Base-by-base conservation (phyloP, 2,113 vertebrate genomes). In the Sinosuthora webbiana region DNA sequence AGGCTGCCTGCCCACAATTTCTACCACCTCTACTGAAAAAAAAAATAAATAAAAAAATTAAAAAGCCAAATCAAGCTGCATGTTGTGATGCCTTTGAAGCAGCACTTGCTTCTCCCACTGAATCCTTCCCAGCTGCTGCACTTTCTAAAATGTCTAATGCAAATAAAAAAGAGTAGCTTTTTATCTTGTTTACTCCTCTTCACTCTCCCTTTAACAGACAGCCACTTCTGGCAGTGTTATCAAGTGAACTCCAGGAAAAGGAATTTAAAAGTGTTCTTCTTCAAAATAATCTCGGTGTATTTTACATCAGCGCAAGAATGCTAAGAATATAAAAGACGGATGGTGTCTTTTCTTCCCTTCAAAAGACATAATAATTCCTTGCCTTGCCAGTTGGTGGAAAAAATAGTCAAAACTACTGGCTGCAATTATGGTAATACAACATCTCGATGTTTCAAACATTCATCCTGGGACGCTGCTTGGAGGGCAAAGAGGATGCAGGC, bases 271-370 rank as follows among this genome's bases (percentile, higher is more conserved):
- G 86, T 59, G 63, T 17, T 92, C 37, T 83, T 76, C 87, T 80
- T 93, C 79, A 93, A 93, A 92, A 80, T 93, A 80, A 93, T 83
- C 92, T 93, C 45, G 14, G 33, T n/a, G 80, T 88, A 94, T 95
- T 96, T 96, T 89, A 87, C 83, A 91, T 70, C 68, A 53, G 50
- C 23, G 73, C 33, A 65, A 70, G 64, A 83, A 91, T 17, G 55
- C 55, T 70, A 49, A 83, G 83, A 93, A 78, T 89, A 82, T 60
- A 89, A 83, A 89, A 91, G 87, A 93, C 0, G 4, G 84, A 93
- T 81, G 44, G 69, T 52, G 65, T 18, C 74, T 91, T 95, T 90
- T 94, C 74, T 93, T 95, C 78, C 69, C 33, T 93, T 93, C 84
- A 68, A 87, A 87, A 93, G 60, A 82, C 41, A 71, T 30, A 42